These are phyloP conservation scores for Hofmannophila pseudospretella DNA, from an alignment of 2,888 invertebrate species.

Conservation along the genomic window DNA sequence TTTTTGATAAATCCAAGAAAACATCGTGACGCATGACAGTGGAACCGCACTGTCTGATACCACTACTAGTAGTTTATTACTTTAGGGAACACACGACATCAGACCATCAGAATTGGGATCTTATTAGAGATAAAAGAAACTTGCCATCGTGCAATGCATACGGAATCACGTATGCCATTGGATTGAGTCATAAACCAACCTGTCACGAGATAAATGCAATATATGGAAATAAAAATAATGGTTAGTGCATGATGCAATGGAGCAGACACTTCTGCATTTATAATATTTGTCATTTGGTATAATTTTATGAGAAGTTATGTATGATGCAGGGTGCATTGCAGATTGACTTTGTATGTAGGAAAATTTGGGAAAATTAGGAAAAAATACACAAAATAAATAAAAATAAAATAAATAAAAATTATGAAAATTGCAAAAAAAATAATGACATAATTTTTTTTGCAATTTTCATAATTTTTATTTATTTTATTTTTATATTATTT, in stretches of 20 bases:
- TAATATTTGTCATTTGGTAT: conserved; percentile 1
- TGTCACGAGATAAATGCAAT: conserved; percentile 33
- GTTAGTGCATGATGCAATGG: conserved; percentile 22
- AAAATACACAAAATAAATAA: no score
- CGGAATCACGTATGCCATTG: conserved; percentile 24
- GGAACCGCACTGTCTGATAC: conserved; percentile 33
- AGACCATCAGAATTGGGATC: conserved; percentile 63
- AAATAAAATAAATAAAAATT: no score
- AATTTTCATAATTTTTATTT: no score
- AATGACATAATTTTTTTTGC: no score
- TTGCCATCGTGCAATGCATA: conserved; percentile 62
- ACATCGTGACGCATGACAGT: conserved; percentile 21
- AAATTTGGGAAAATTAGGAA: no score
- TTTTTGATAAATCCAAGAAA: no score
- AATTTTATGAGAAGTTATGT: not conserved
- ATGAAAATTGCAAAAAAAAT: no score
- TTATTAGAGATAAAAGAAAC: conserved; percentile 74
- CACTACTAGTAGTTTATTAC: conserved; percentile 63
- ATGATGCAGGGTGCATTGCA: no score
- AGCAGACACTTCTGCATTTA: conserved; percentile 12
- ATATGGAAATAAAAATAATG: conserved; percentile 33
- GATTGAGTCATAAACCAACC: conserved; percentile 43
- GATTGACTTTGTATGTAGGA: no score
- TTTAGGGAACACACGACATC: conserved; percentile 63
- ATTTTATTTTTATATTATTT: no score